Percentiles rank a stretch among this genome's conserved stretches.
phyloP scores from a whole-genome alignment of 2,888 invertebrate species.

The Campoplex nolae region DNA sequence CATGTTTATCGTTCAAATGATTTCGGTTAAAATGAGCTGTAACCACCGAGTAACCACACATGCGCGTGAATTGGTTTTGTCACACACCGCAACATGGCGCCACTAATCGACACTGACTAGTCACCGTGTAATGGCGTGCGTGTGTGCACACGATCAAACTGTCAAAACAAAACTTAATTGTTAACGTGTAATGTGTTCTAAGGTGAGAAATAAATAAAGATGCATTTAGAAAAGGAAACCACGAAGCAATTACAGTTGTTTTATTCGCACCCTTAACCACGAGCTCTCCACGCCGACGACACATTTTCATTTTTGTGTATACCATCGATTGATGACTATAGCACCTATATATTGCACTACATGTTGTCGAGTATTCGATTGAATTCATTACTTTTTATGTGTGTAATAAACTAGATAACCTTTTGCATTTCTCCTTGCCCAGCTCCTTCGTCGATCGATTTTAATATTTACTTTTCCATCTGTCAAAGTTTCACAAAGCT shows the following conservation, averaged over 20 bases:
- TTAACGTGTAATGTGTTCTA: slow-evolving; percentile 46
- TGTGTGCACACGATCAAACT: slow-evolving; percentile 27
- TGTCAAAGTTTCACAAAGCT: slow-evolving; percentile 24
- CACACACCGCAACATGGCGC: slow-evolving; percentile 6
- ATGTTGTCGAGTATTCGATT: slow-evolving; percentile 7
- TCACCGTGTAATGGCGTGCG: slow-evolving; percentile 40
- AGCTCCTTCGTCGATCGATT: neutral
- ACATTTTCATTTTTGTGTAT: slow-evolving; percentile 9
- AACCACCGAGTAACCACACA: neutral
- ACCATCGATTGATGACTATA: slow-evolving; percentile 45
- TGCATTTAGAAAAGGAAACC: slow-evolving; percentile 14
- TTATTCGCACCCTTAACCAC: slow-evolving; percentile 37
- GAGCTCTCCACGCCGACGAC: slow-evolving; percentile 32
- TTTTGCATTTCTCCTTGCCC: neutral
- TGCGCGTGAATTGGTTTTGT: neutral
- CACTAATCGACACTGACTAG: neutral
- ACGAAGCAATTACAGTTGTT: slow-evolving; percentile 24
- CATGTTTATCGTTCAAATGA: no score
- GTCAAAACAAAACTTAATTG: slow-evolving; percentile 63
- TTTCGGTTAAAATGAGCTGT: no score
- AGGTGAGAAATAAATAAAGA: slow-evolving; percentile 58
- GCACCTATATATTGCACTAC: slow-evolving; percentile 50
- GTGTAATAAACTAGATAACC: slow-evolving; percentile 26
- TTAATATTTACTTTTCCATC: neutral
- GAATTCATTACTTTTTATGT: slow-evolving; percentile 8